phyloP scores from a whole-genome alignment of 2,797 vertebrate species.

The Sparus aurata region DNA sequence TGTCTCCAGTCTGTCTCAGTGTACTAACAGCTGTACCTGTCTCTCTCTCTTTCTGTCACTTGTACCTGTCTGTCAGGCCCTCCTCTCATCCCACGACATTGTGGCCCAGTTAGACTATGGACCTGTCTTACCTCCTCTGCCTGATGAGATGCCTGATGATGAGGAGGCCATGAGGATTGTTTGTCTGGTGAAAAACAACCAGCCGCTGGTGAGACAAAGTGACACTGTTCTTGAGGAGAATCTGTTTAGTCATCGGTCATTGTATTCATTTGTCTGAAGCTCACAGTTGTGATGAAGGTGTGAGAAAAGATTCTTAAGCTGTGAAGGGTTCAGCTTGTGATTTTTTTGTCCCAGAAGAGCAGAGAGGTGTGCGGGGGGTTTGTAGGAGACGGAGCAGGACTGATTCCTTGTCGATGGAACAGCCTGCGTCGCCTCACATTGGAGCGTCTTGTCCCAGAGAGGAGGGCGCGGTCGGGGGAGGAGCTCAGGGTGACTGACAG shows the following conservation, averaged over 20 bases:
- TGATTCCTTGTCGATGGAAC: constrained; percentile 62
- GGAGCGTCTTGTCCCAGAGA: constrained; percentile 58
- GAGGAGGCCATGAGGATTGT: constrained; percentile 94
- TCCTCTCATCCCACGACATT: constrained; percentile 91
- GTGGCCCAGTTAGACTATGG: constrained; percentile 92
- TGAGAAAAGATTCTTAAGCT: constrained; percentile 2
- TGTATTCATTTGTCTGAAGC: too few relatives aligned
- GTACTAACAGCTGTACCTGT: not conserved
- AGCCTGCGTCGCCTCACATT: constrained; percentile 71
- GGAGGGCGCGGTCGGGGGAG: constrained; percentile 66
- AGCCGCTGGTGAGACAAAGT: constrained; percentile 88
- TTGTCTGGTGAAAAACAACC: constrained; percentile 95
- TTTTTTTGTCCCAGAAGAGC: constrained; percentile 57
- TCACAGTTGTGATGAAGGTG: too few relatives aligned
- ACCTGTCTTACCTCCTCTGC: constrained; percentile 89
- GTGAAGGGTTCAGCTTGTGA: constrained; percentile 14
- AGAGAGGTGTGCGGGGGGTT: constrained; percentile 24
- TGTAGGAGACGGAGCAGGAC: constrained; percentile 14
- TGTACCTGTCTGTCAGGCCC: constrained; percentile 81
- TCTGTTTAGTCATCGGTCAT: too few relatives aligned
- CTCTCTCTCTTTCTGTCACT: not conserved
- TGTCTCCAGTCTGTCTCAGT: too few relatives aligned
- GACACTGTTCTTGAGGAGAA: too few relatives aligned
- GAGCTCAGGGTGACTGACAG: constrained; percentile 45
- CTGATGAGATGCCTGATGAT: constrained; percentile 89